phyloP scores from a whole-genome alignment of 2,888 invertebrate genomes.

The Mesodorylaimus sp. region DNA sequence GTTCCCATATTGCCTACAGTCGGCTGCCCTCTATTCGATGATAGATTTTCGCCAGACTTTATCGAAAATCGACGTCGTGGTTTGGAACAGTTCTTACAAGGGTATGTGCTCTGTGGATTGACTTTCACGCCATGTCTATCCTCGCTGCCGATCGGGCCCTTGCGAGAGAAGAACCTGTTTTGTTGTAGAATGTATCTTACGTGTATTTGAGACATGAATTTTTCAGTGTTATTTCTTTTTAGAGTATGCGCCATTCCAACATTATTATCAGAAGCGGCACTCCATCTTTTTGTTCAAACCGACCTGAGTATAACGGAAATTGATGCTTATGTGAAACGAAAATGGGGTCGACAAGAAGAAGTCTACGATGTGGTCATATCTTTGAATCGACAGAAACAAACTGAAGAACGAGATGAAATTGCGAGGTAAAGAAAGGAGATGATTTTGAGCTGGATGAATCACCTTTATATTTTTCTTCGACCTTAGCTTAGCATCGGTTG shows the following conservation, averaged over 20 bases:
- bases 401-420: background rate
- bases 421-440: slow-evolving; percentile 1
- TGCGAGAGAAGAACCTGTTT: background rate
- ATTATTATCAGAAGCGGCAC: slow-evolving; percentile 3
- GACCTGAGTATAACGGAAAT: background rate
- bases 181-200: background rate
- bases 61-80: slow-evolving; percentile 1
- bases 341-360: slow-evolving; percentile 1
- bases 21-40: background rate
- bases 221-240: no score
- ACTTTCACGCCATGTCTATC: background rate
- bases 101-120: background rate
- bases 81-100: background rate
- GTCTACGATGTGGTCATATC: background rate
- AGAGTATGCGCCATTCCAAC: slow-evolving; percentile 1
- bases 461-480: no score
- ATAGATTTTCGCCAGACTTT: background rate
- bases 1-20: background rate
- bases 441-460: no score
- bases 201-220: no score
- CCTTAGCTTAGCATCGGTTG: background rate
- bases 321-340: background rate
- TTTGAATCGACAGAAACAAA: background rate
- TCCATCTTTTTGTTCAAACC: slow-evolving; percentile 4
- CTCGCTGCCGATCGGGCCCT: background rate